Evolutionary conservation across 2,888 invertebrate species (phyloP).

Genomic region (Hypena proboscidalis): DNA sequence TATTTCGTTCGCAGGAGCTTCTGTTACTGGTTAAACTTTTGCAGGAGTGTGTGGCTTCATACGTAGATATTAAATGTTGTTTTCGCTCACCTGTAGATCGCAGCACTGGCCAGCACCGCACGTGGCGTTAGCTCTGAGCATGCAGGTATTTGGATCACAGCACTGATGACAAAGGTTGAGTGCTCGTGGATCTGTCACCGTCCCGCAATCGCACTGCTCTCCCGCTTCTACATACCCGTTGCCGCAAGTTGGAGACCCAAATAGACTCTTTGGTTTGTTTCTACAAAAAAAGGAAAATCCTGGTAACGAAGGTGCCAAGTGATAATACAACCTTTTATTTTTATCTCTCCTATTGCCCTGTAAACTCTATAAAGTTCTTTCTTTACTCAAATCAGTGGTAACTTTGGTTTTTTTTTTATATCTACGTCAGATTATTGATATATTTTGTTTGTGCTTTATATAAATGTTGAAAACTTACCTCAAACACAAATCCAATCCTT

Average conservation of each 20-base stretch:
- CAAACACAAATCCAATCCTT: constrained; percentile 97
- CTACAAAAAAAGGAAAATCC: too few relatives aligned
- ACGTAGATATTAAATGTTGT: too few relatives aligned
- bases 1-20: too few relatives aligned
- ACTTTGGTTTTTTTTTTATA: too few relatives aligned
- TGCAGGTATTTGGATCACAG: constrained; percentile 95
- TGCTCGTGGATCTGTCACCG: constrained; percentile 86
- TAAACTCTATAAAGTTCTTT: too few relatives aligned
- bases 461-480: constrained; percentile 59
- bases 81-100: constrained; percentile 86
- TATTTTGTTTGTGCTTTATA: neutral
- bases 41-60: too few relatives aligned
- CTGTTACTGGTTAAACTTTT: too few relatives aligned
- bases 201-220: constrained; percentile 98
- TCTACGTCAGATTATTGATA: too few relatives aligned
- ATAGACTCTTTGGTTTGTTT: constrained; percentile 93
- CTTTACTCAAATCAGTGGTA: too few relatives aligned
- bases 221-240: constrained; percentile 98
- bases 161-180: constrained; percentile 90
- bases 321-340: too few relatives aligned
- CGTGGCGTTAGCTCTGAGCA: constrained; percentile 93
- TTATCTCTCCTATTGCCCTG: too few relatives aligned
- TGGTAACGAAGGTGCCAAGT: too few relatives aligned
- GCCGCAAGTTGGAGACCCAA: constrained; percentile 96
- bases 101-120: constrained; percentile 98